Conservation (phyloP, 2,797 vertebrate genomes). For the Heliangelus exortis region DNA sequence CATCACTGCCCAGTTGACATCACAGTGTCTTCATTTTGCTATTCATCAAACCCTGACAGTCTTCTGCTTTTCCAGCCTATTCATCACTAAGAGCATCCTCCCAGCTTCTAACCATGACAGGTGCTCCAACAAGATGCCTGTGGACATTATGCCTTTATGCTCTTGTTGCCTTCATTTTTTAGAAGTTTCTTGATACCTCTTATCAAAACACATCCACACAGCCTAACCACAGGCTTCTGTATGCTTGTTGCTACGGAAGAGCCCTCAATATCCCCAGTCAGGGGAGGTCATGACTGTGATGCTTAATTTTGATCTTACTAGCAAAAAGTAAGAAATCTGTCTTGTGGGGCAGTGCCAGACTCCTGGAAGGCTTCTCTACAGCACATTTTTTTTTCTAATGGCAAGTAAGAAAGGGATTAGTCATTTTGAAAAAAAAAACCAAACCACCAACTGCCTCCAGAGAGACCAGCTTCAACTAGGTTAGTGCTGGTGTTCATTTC, state of each 20-base stretch:
- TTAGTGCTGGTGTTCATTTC: background rate
- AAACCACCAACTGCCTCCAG: background rate
- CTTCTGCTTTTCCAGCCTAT: background rate
- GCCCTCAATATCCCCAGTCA: background rate
- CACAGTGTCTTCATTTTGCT: background rate
- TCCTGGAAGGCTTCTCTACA: background rate
- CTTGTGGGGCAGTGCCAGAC: background rate
- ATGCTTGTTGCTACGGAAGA: background rate
- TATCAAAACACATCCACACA: background rate
- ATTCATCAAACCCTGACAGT: background rate
- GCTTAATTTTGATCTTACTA: background rate
- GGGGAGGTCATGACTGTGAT: background rate
- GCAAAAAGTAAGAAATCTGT: background rate
- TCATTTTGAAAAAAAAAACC: rapidly evolving
- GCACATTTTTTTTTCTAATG: background rate
- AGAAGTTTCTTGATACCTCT: background rate
- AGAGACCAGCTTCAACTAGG: background rate
- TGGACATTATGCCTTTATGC: too few species aligned
- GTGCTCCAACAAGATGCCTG: background rate
- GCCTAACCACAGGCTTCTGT: background rate
- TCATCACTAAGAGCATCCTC: background rate
- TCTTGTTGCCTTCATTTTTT: background rate
- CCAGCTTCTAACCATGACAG: background rate
- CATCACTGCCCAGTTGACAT: background rate
- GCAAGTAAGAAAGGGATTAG: background rate